Conservation (phyloP, 23 tunicate species). For the Styela plicata region DNA sequence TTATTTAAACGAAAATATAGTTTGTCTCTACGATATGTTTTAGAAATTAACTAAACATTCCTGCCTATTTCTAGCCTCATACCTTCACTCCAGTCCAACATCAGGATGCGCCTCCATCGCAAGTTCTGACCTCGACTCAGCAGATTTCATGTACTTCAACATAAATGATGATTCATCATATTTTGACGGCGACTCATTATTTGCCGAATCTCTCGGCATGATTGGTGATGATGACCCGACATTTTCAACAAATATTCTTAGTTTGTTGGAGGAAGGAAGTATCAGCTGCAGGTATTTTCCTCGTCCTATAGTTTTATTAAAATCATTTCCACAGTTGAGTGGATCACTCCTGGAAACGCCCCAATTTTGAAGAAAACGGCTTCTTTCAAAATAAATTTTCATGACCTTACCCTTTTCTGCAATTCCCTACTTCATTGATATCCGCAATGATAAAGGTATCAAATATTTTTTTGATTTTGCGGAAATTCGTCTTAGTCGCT, state of each 20-base stretch:
- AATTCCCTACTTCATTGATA: no score
- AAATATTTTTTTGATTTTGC: no score
- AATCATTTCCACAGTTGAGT: no score
- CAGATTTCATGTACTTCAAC: constrained; percentile 79
- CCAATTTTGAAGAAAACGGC: background rate
- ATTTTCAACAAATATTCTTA: constrained; percentile 82
- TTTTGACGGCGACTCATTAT: constrained; percentile 85
- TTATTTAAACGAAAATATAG: no score
- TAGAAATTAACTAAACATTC: no score
- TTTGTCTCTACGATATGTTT: no score
- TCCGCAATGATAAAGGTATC: no score
- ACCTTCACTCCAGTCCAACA: constrained; percentile 88
- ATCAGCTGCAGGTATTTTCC: constrained; percentile 84
- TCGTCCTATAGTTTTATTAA: no score
- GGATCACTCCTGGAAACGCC: no score
- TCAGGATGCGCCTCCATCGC: constrained; percentile 91
- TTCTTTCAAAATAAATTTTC: background rate
- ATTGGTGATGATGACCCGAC: constrained; percentile 54
- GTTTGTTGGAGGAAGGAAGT: constrained; percentile 74
- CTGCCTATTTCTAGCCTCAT: constrained; percentile 8
- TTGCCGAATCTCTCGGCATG: constrained; percentile 72
- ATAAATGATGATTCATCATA: constrained; percentile 76
- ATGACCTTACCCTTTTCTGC: no score
- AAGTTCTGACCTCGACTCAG: constrained; percentile 83
- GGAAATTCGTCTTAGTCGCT: no score